Evolutionary conservation across 1,140 invertebrate species (phyloP), one percentile per base, ranked within the genome.

Genomic region (Littorina saxatilis): DNA sequence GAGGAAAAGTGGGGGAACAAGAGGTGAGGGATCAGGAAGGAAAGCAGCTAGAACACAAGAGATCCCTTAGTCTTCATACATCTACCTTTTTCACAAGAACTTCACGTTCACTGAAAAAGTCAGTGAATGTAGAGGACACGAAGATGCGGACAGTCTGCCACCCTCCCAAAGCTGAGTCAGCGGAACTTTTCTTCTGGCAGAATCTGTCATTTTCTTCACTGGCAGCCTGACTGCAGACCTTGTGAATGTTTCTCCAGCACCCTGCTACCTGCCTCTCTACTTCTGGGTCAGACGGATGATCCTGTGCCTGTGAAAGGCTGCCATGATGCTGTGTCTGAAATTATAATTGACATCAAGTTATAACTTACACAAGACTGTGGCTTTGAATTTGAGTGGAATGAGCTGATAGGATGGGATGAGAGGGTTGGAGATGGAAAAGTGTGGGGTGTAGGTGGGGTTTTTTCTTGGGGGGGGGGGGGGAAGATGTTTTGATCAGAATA

Each of bases 51-150:
- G n/a, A n/a, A n/a, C n/a, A n/a, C n/a, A n/a, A n/a, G n/a, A n/a
- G n/a, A n/a, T 61, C 27, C 7, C 58, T n/a, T 61, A 15, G 17
- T 35, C n/a, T 11, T 2, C 47, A 50, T 32, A 4, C n/a, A 47
- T 47, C 74, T 84, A 92, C 91, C 88, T 91, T 90, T 87, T 92
- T 92, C 9, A 92, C 91, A 7, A 92, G 83, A 50, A 91, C 79
- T 85, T 92, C 91, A 82, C 92, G 87, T 84, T 92, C 92, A 84
- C 86, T 89, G 82, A 89, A 90, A 76, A 92, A 92, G 82, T 92
- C 92, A 66, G 87, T 90, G 80, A 92, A 92, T 74, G 92, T 92
- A 74, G 91, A 92, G 13, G 92, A 92, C 0, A 92, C 91, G 88
- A 92, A 92, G 13, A 92, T 82, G 68, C 91, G 80, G 2, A 91